Conservation (phyloP, 2,888 invertebrate genomes). For the Cephonodes hylas region DNA sequence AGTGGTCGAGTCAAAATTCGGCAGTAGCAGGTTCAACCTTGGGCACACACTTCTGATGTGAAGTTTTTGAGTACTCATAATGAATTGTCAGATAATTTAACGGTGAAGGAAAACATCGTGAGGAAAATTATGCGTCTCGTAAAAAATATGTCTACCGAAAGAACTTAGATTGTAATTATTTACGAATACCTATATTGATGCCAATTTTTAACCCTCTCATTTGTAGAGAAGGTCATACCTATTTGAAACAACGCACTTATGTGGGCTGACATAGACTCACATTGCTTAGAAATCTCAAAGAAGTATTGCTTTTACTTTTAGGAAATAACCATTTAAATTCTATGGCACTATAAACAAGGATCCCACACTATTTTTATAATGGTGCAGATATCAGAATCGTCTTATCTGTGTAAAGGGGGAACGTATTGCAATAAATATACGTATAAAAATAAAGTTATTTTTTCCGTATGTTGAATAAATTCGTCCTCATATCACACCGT, state of each 20-base stretch:
- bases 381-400: slow-evolving; percentile 42
- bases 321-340: too few relatives aligned
- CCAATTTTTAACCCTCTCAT: too few relatives aligned
- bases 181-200: too few relatives aligned
- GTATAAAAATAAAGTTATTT: slow-evolving; percentile 76
- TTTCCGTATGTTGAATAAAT: slow-evolving; percentile 64
- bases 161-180: too few relatives aligned
- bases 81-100: background rate
- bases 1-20: background rate
- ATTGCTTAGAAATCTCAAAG: too few relatives aligned
- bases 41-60: background rate
- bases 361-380: background rate
- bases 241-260: too few relatives aligned
- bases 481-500: slow-evolving; percentile 48
- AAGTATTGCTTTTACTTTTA: too few relatives aligned
- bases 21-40: background rate
- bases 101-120: background rate
- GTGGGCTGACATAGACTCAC: too few relatives aligned
- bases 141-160: too few relatives aligned
- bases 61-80: background rate
- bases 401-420: slow-evolving; percentile 57
- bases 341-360: background rate
- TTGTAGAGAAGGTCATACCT: too few relatives aligned
- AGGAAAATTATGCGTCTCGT: too few relatives aligned
- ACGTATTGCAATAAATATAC: slow-evolving; percentile 63